Evolutionary conservation across 2,888 invertebrate species (phyloP).

Genomic region (Meiosimyza platycephala): DNA sequence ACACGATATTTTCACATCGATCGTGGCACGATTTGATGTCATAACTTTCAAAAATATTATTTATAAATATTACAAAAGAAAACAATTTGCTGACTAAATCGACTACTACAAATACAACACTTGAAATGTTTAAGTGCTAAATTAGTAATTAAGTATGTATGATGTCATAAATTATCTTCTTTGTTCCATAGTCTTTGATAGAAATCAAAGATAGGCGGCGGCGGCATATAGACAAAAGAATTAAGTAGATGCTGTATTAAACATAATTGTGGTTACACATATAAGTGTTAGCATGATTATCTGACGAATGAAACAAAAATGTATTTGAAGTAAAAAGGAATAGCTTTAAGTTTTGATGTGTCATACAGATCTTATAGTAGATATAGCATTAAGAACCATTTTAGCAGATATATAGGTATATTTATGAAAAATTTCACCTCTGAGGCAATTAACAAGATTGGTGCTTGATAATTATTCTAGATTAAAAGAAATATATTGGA

Average conservation of each 20-base stretch:
- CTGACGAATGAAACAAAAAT: neutral
- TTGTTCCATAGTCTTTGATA: constrained; percentile 49
- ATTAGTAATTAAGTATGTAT: constrained; percentile 43
- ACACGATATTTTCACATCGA: constrained; percentile 21
- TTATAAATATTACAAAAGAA: constrained; percentile 56
- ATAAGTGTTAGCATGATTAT: constrained; percentile 3
- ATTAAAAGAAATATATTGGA: too few species aligned
- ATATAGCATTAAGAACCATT: too few species aligned
- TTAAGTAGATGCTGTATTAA: constrained; percentile 52
- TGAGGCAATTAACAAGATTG: too few species aligned
- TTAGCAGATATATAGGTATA: too few species aligned
- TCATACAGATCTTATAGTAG: too few species aligned
- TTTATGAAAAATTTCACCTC: too few species aligned
- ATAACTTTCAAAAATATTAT: constrained; percentile 47
- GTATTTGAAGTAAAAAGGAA: too few species aligned
- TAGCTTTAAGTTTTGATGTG: too few species aligned
- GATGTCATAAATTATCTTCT: constrained; percentile 60
- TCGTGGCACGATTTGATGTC: constrained; percentile 55
- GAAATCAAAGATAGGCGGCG: constrained; percentile 54
- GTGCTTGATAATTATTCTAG: too few species aligned
- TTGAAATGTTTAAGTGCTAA: constrained; percentile 35
- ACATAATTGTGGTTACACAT: constrained; percentile 1
- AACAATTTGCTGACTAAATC: constrained; percentile 36
- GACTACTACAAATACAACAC: constrained; percentile 21
- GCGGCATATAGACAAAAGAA: constrained; percentile 21